A percentile compares a stretch with the other conserved stretches of the same genome.
These are phyloP conservation scores for Sphaerophoria taeniata DNA, from an alignment of 2,888 invertebrate genomes.

Conservation along the genomic window DNA sequence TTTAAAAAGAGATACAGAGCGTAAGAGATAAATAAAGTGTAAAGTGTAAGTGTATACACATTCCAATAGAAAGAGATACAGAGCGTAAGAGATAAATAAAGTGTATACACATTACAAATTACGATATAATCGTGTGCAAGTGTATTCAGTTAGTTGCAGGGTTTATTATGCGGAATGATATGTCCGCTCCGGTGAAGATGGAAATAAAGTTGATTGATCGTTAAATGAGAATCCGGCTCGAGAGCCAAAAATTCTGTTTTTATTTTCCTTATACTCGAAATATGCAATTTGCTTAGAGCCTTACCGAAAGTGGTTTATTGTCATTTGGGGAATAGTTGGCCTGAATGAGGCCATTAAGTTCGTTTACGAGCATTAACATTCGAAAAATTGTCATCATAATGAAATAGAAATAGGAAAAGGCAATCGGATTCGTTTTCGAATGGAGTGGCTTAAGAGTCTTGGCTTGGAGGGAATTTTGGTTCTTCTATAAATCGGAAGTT, in stretches of 20 bases:
- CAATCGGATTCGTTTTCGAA: neutral
- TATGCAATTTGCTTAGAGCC: slow-evolving; percentile 28
- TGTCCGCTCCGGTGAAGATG: slow-evolving; percentile 7
- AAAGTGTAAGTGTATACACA: too few relatives aligned
- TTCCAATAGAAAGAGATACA: too few relatives aligned
- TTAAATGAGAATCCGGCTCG: slow-evolving; percentile 41
- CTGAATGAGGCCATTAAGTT: too few relatives aligned
- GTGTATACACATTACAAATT: too few relatives aligned
- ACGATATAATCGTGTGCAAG: too few relatives aligned
- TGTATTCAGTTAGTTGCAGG: neutral
- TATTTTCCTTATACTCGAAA: neutral
- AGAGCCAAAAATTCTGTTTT: slow-evolving; percentile 11
- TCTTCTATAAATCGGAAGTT: neutral
- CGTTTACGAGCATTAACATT: too few relatives aligned
- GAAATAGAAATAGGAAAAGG: too few relatives aligned
- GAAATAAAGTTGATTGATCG: slow-evolving; percentile 62
- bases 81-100: too few relatives aligned
- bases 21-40: too few relatives aligned
- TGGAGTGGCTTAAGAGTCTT: neutral
- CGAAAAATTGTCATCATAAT: too few relatives aligned
- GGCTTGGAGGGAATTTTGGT: neutral
- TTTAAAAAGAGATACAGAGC: too few relatives aligned
- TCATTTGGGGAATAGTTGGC: slow-evolving; percentile 30
- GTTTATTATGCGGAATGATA: slow-evolving; percentile 40
- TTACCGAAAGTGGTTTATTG: slow-evolving; percentile 27